Evolutionary conservation across 2,113 vertebrate genomes (phyloP), one percentile per base, ranked within the genome.

Genomic region (Scartelaos histophorus): DNA sequence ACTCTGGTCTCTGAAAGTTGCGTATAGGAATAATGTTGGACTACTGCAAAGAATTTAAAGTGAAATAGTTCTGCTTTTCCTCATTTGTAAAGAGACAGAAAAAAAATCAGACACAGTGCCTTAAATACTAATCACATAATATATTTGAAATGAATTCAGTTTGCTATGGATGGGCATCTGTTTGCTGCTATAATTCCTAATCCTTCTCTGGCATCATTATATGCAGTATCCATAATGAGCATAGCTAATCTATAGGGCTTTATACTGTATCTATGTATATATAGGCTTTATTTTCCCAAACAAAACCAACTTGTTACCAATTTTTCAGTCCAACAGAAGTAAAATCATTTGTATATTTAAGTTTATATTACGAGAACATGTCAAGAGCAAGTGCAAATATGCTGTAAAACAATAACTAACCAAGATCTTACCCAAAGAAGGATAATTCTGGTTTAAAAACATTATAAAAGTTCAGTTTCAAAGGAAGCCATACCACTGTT

Each of bases 191-290:
- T 45, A 34, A 24, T 35, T 16, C 53, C 61, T 57, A 19, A 70
- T 75, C 64, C 47, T 21, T 49, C 13, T 12, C 34, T 11, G 22
- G 29, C 46, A 66, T 58, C 11, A 66, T n/a, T 38, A 6, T 58
- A 17, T 34, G 34, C 56, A 58, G 21, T 15, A 57, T 7, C 56
- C 61, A 45, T 3, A 54, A 74, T 0, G 58, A 12, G 35, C 15
- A 5, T 17, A 21, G 61, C 19, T 22, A 25, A 54, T 75, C 69
- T 58, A 43, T 69, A 35, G 25, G 25, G 21, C 34, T 64, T 64
- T 43, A n/a, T 13, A n/a, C n/a, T n/a, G n/a, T n/a, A 64, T 21
- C 34, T 58, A 25, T 22, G 56, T 22, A 29, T 29, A 29, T 2
- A 29, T 29, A 29, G 2, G 29, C 2, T 58, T 58, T 25, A 58